phyloP scores from a whole-genome alignment of 2,797 vertebrate genomes.

The Prunella strophiata region DNA sequence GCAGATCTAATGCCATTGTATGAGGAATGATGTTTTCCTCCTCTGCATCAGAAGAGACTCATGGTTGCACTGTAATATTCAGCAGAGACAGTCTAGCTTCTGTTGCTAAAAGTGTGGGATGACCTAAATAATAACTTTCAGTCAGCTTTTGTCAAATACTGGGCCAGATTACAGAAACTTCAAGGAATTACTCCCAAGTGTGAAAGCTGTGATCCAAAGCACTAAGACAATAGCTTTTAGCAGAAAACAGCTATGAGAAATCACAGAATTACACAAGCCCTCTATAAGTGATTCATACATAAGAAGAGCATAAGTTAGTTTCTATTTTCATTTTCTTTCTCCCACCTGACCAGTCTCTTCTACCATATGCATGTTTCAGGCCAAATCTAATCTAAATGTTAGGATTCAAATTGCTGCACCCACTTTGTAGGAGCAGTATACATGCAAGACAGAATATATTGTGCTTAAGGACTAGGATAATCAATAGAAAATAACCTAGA shows the following conservation, averaged over 20 bases:
- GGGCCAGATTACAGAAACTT: neutral
- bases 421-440: neutral
- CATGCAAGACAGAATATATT: rapidly evolving
- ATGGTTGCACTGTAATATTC: neutral
- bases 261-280: neutral
- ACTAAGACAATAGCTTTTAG: neutral
- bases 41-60: neutral
- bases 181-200: neutral
- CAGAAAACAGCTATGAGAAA: neutral
- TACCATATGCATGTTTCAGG: neutral
- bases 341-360: neutral
- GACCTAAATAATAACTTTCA: neutral
- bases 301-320: neutral
- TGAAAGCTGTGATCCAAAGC: neutral
- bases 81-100: neutral
- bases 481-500: neutral
- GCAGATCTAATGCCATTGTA: neutral
- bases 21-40: neutral
- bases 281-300: neutral
- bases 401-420: neutral
- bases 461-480: neutral
- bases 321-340: neutral
- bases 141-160: neutral
- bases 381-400: neutral
- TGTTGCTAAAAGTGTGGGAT: neutral